Base-by-base conservation (phyloP, 2,113 vertebrate species). In the Leptocoma aspasia region DNA sequence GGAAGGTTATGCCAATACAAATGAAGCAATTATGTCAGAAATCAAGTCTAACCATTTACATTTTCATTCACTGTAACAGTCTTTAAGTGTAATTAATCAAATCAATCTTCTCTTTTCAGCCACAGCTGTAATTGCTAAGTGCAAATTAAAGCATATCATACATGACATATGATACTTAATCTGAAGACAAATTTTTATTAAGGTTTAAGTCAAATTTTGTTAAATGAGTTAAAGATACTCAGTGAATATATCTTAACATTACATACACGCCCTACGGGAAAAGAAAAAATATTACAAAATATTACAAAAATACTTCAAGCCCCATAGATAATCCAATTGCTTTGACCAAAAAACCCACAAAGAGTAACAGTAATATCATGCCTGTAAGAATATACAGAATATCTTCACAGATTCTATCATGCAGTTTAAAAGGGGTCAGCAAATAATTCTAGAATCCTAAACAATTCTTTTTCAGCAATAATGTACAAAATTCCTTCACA, bases 1-100 rank as follows among this genome's bases (percentile, higher is more conserved):
- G 15, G 80, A 95, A 97, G 81, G 86, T 71, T 81, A 96, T 91
- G 82, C 89, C 87, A 94, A 96, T 94, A 92, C 95, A 95, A 94
- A 96, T 85, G 91, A 95, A 96, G 96, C 95, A 98, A 97, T 97
- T 97, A 97, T 94, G 80, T 81, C 75, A 96, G 94, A 97, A 97
- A 95, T 94, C 63, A 97, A 97, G 96, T 95, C 94, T 97, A 96
- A 91, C 37, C 31, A 70, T 93, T 97, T 97, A 97, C 80, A 57
- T 93, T 92, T 83, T 81, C 63, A 77, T 82, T 84, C 94, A 82
- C 87, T 85, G 2, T 69, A 96, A 96, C 89, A 96, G 92, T 82
- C 94, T 97, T 97, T 89, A 97, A 97, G 93, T 96, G 95, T 97
- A 94, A 98, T 97, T 97, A 98, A 98, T 98, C 97, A 98, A 98